Conservation (phyloP, 2,113 vertebrate species). For the Acanthochromis polyacanthus region DNA sequence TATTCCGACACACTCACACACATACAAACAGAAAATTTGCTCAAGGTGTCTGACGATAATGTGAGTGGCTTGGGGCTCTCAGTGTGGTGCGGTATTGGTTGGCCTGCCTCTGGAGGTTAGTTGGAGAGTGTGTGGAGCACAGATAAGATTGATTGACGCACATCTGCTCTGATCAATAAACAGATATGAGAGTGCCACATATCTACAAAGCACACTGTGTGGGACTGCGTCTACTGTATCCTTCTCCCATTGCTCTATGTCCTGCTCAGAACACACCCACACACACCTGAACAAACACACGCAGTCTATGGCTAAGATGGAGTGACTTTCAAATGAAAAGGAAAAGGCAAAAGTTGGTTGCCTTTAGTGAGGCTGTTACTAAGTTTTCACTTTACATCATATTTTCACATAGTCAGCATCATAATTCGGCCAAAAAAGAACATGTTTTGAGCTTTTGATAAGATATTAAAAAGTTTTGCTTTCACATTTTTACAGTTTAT, state of each 20-base stretch:
- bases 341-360: slow-evolving; percentile 16
- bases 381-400: slow-evolving; percentile 12
- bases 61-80: slow-evolving; percentile 58
- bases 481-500: background rate
- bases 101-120: slow-evolving; percentile 67
- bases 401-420: background rate
- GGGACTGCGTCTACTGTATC: slow-evolving; percentile 63
- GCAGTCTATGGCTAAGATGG: slow-evolving; percentile 15
- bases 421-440: background rate
- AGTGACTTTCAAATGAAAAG: slow-evolving; percentile 55
- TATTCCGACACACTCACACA: slow-evolving; percentile 40
- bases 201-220: slow-evolving; percentile 71
- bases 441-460: background rate
- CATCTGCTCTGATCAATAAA: slow-evolving; percentile 82
- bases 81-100: slow-evolving; percentile 59
- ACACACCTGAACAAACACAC: slow-evolving; percentile 21
- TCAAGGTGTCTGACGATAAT: slow-evolving; percentile 75
- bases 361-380: background rate
- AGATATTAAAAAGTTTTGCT: background rate
- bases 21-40: slow-evolving; percentile 60
- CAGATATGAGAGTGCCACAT: slow-evolving; percentile 76
- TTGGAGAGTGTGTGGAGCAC: slow-evolving; percentile 72
- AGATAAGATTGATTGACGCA: slow-evolving; percentile 85
- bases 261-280: slow-evolving; percentile 17
- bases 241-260: slow-evolving; percentile 37